Base-by-base conservation (phyloP, 1,140 invertebrate genomes). In the Whitmania pigra region DNA sequence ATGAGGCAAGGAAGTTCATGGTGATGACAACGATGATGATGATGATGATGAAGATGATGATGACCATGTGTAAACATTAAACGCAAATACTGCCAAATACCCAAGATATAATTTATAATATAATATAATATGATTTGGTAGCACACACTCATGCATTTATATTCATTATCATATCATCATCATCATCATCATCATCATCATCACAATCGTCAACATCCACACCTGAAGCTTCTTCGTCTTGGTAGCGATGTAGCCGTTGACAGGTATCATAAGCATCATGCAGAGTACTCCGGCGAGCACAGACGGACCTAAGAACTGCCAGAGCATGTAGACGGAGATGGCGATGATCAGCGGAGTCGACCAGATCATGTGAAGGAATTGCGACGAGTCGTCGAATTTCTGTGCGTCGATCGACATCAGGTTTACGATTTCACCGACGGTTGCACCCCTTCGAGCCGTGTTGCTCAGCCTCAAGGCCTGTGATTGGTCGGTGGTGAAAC, bases 281-380 rank as follows among this genome's bases (percentile, higher is more conserved):
- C 83, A 77, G 2, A 81, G 72, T 0, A 83, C 29, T 20, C 82
- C 81, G 54, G 76, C 79, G 7, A 82, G 53, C 27, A 75, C 70
- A 31, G 77, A 73, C 22, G 75, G 54, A 0, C 77, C 84, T 40
- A 86, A 80, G 74, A 88, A 88, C 22, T 87, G 85, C 90, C 91
- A 95, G 2, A 96, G 81, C 82, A 95, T 92, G 76, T 89, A 92
- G 18, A 94, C 79, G 0, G 91, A 88, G 17, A 94, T 78, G 17
- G 82, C 84, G 75, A 96, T 94, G 84, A 94, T 91, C 9, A 95
- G 80, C 0, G 93, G 93, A 7, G 91, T 91, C 2, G 92, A 94
- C 93, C 93, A 96, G 75, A 94, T 86, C 88, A 93, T 91, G 79
- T 94, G 94, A 70, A 96, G 83, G 78, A 93, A 94, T 0, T 75